Evolutionary conservation across 1,140 invertebrate species (phyloP).

Genomic region (Pseudachorutes palmiensis): DNA sequence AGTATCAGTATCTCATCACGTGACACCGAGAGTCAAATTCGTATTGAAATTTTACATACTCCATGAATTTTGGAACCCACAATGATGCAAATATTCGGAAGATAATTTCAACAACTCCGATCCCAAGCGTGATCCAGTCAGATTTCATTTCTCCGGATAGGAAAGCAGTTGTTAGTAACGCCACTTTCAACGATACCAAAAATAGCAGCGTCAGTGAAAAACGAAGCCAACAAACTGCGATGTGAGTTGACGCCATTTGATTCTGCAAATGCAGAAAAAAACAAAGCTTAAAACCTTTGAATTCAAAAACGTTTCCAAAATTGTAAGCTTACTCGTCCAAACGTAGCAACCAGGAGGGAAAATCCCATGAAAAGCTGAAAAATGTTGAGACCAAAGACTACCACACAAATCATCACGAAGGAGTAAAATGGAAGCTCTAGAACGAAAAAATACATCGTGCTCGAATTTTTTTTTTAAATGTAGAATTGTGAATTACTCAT

Average conservation of each 20-base stretch:
- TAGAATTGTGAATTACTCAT: not conserved
- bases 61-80: constrained; percentile 1
- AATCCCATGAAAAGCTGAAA: constrained; percentile 13
- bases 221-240: constrained; percentile 6
- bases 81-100: constrained; percentile 5
- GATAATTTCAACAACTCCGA: not conserved
- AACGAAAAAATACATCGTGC: too few relatives aligned
- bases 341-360: constrained; percentile 5
- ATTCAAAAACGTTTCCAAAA: not conserved
- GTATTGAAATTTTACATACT: not conserved
- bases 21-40: constrained; percentile 9
- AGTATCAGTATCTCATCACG: not conserved
- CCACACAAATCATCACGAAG: not conserved
- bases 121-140: not conserved
- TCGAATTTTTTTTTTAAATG: constrained; percentile 10
- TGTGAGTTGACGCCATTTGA: constrained; percentile 4
- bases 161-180: not conserved
- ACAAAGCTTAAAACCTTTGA: not conserved
- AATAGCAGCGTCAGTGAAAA: not conserved
- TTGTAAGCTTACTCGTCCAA: constrained; percentile 1
- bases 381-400: constrained; percentile 1
- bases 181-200: not conserved
- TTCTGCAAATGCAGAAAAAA: not conserved
- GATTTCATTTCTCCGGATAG: not conserved
- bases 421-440: not conserved